Evolutionary conservation across 2,888 invertebrate genomes (phyloP), one percentile per base, ranked within the genome.

Genomic region (Helleia helle): DNA sequence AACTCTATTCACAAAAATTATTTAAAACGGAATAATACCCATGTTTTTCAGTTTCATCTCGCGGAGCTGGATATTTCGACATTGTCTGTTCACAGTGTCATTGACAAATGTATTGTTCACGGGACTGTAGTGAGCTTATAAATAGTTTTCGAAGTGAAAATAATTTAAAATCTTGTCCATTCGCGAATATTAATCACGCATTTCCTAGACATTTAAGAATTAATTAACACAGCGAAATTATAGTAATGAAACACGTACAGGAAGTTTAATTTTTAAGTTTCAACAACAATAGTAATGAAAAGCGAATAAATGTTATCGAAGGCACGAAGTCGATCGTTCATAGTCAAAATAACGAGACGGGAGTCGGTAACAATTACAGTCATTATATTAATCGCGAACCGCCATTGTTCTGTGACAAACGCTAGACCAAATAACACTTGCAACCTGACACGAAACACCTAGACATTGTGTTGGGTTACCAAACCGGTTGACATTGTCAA

Each of bases 281-380:
- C 49, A 65, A 65, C 67, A 75, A 75, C 66, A 71, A 68, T 71
- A 62, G 68, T 69, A 66, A 59, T 47, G 51, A 46, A 52, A 54
- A 49, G 48, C 49, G 51, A 60, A 60, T 73, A 68, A 73, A 72
- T 72, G 67, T 81, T 80, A 81, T 81, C 80, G n/a, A 57, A 63
- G 59, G 71, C 72, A 76, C 74, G 76, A 66, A 71, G n/a, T n/a
- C 71, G 62, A 69, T 69, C 64, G 70, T 54, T 70, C 71, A 72
- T 76, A 80, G 81, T 80, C 80, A 75, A 81, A 80, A 83, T 83
- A 83, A 72, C 60, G n/a, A n/a, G n/a, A n/a, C n/a, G n/a, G n/a
- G n/a, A n/a, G n/a, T 62, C 62, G 62, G 68, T 29, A 67, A 71
- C 71, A 74, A 77, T 79, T 72, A 72, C 64, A 63, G 53, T 61